phyloP scores from a whole-genome alignment of 1,140 invertebrate genomes.

The Drosophila truncata region DNA sequence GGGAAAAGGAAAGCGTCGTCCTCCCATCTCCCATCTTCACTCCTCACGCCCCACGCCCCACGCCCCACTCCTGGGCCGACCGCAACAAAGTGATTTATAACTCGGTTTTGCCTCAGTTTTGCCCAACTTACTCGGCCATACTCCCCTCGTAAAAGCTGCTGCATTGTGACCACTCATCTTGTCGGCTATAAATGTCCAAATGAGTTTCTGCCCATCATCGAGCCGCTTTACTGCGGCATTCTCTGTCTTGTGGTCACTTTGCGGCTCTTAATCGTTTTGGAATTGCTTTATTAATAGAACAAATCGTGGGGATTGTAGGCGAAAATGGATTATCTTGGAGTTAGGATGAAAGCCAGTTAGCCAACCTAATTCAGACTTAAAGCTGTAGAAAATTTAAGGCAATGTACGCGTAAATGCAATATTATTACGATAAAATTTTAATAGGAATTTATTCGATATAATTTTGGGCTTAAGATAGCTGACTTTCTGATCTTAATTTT shows the following conservation, averaged over 20 bases:
- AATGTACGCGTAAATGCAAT: background rate
- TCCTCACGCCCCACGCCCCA: background rate
- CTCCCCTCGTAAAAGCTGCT: slow-evolving; percentile 33
- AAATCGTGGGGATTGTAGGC: slow-evolving; percentile 61
- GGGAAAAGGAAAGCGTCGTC: slow-evolving; percentile 72
- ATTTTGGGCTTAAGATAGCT: no score
- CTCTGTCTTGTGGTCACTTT: slow-evolving; percentile 61
- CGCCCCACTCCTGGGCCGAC: slow-evolving; percentile 9
- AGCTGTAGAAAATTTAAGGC: no score
- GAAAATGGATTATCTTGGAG: slow-evolving; percentile 1
- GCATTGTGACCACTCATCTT: slow-evolving; percentile 77
- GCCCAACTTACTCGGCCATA: slow-evolving; percentile 29
- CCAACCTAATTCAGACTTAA: no score
- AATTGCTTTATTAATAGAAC: slow-evolving; percentile 84
- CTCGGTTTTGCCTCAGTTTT: slow-evolving; percentile 36
- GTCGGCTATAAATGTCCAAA: slow-evolving; percentile 78
- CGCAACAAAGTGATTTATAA: slow-evolving; percentile 68
- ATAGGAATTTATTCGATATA: no score
- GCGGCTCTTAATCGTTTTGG: slow-evolving; percentile 78
- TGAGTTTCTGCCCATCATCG: slow-evolving; percentile 60
- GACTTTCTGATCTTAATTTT: no score
- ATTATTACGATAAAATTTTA: no score
- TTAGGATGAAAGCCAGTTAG: background rate
- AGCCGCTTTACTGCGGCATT: slow-evolving; percentile 30
- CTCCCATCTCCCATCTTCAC: slow-evolving; percentile 29